phyloP scores from a whole-genome alignment of 1,140 invertebrate genomes.

The Drosophila lacteicornis region DNA sequence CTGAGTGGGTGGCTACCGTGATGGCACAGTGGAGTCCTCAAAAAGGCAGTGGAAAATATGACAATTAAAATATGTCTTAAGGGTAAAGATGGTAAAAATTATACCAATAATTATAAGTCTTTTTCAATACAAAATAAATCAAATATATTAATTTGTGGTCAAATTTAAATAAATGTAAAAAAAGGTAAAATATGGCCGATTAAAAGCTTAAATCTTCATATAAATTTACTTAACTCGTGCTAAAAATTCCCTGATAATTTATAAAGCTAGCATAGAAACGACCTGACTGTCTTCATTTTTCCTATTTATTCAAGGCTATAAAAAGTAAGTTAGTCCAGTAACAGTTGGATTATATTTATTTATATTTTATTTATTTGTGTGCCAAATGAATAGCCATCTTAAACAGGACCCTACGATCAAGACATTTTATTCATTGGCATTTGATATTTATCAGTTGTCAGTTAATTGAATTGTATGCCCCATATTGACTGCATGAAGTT shows the following conservation, averaged over 20 bases:
- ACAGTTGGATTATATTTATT: too few relatives aligned
- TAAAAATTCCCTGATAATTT: too few relatives aligned
- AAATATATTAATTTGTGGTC: too few relatives aligned
- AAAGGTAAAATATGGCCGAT: too few relatives aligned
- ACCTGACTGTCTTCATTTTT: too few relatives aligned
- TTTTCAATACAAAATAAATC: too few relatives aligned
- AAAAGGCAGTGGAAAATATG: neutral
- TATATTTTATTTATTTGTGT: too few relatives aligned
- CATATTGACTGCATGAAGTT: neutral
- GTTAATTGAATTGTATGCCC: neutral
- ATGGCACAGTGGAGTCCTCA: constrained; percentile 30
- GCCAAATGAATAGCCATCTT: too few relatives aligned
- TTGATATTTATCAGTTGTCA: neutral
- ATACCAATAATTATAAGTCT: too few relatives aligned
- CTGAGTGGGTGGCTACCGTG: constrained; percentile 7
- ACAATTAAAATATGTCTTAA: neutral
- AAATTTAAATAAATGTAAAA: too few relatives aligned
- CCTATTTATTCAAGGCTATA: neutral
- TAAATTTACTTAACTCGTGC: neutral
- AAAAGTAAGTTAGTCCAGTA: neutral
- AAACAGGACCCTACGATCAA: neutral
- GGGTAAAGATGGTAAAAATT: neutral
- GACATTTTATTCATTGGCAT: neutral
- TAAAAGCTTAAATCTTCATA: neutral
- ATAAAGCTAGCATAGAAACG: too few relatives aligned